These are phyloP conservation scores for Polyploca ridens DNA, from an alignment of 2,888 invertebrate genomes.

Conservation along the genomic window DNA sequence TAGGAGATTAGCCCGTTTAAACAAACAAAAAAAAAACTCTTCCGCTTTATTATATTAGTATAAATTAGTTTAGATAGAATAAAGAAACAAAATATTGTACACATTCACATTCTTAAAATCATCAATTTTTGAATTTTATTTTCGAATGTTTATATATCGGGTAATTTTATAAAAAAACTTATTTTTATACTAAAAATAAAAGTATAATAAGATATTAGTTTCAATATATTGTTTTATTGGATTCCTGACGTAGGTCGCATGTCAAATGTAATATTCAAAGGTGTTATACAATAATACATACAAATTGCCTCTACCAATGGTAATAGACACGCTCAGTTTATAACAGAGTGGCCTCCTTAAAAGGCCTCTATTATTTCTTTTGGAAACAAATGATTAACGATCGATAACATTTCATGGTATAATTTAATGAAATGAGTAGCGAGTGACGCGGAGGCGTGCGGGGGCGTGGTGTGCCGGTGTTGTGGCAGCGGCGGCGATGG, in stretches of 20 bases:
- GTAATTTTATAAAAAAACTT: no score
- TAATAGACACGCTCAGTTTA: conserved; percentile 48
- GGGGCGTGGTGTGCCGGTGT: conserved; percentile 22
- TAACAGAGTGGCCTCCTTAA: conserved; percentile 39
- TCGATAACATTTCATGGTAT: conserved; percentile 45
- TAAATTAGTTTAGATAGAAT: no score
- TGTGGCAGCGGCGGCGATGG: conserved; percentile 12
- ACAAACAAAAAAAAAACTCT: no score
- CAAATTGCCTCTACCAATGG: conserved; percentile 53
- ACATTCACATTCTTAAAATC: no score
- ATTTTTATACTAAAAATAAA: no score
- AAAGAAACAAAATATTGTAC: no score
- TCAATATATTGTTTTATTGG: no score
- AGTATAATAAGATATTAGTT: no score
- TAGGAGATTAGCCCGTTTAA: no score
- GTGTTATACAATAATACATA: conserved; percentile 31
- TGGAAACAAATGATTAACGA: conserved; percentile 48
- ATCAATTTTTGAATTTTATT: no score
- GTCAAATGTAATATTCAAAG: conserved; percentile 36
- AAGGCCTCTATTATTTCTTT: conserved; percentile 43
- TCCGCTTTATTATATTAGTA: no score
- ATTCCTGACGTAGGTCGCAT: conserved; percentile 38
- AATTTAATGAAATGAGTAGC: conserved; percentile 52
- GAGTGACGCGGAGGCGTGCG: conserved; percentile 31
- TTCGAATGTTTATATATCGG: no score